A percentile compares a stretch with the other conserved stretches of the same genome.
phyloP scores from a whole-genome alignment of 2,797 vertebrate genomes.

The Phrynocephalus guinanensis region DNA sequence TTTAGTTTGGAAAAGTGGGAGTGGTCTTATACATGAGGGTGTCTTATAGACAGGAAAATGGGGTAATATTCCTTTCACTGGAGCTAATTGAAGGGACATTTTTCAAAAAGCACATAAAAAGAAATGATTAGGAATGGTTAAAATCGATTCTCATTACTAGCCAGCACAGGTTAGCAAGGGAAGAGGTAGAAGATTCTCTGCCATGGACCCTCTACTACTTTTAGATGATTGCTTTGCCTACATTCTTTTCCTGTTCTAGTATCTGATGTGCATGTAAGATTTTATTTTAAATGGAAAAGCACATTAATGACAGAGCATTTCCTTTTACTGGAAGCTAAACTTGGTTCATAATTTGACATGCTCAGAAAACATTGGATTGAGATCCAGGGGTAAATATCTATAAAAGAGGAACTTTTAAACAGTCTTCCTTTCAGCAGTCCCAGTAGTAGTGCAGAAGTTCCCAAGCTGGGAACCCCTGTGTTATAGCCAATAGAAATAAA shows the following conservation, averaged over 20 bases:
- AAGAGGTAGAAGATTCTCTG: not conserved
- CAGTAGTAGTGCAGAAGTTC: not conserved
- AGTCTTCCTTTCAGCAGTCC: not conserved
- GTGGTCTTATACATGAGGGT: too few relatives aligned
- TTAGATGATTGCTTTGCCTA: not conserved
- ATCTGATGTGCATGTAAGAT: not conserved
- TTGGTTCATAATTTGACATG: not conserved
- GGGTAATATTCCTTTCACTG: not conserved
- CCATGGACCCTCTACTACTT: not conserved
- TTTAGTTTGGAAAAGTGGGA: too few relatives aligned
- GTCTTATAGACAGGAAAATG: too few relatives aligned
- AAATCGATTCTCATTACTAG: too few relatives aligned
- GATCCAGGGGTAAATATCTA: not conserved
- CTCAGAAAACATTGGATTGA: not conserved
- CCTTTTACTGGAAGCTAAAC: not conserved
- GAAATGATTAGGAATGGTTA: too few relatives aligned
- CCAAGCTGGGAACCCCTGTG: not conserved
- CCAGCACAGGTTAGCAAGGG: too few relatives aligned
- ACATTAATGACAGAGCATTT: not conserved
- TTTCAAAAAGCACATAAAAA: not conserved
- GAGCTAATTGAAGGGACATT: not conserved
- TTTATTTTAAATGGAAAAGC: not conserved
- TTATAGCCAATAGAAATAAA: not conserved
- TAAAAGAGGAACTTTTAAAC: not conserved
- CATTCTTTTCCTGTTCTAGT: not conserved